Percentiles rank a stretch among this genome's conserved stretches.
Conservation (phyloP, 2,888 invertebrate genomes). For the Eristalis arbustorum region DNA sequence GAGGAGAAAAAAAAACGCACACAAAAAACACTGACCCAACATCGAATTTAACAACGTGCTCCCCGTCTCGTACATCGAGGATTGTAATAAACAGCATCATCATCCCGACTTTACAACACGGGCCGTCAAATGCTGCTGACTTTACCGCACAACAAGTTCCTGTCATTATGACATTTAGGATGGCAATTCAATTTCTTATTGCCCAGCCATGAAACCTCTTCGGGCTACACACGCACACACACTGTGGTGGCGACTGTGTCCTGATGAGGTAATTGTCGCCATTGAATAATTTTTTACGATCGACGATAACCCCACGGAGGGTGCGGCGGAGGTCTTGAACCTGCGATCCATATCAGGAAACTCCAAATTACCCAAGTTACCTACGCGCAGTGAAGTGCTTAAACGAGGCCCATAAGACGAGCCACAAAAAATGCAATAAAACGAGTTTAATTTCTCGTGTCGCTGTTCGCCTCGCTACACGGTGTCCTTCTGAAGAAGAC, state of each 20-base stretch:
- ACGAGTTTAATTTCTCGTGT: constrained; percentile 29
- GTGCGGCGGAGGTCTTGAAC: constrained; percentile 3
- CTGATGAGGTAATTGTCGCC: constrained; percentile 62
- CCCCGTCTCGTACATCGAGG: not conserved
- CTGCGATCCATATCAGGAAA: constrained; percentile 42
- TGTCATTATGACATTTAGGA: constrained; percentile 10
- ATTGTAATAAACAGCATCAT: constrained; percentile 46
- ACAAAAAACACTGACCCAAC: not conserved
- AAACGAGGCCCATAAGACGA: not conserved
- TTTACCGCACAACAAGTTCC: constrained; percentile 4
- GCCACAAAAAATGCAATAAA: constrained; percentile 23
- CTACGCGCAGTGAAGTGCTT: constrained; percentile 35
- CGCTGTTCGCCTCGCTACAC: not conserved
- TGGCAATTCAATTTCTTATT: constrained; percentile 30
- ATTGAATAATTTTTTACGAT: constrained; percentile 49
- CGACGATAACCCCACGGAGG: constrained; percentile 35
- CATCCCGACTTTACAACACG: constrained; percentile 10
- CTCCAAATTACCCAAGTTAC: constrained; percentile 33
- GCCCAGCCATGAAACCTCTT: not conserved
- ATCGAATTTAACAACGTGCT: not conserved
- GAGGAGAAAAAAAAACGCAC: not conserved
- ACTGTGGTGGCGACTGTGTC: constrained; percentile 8
- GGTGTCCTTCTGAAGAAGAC: constrained; percentile 27
- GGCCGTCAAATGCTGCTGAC: constrained; percentile 30
- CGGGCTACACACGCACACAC: constrained; percentile 3